phyloP scores from a whole-genome alignment of 2,113 vertebrate species.

The Neopipo cinnamomea region DNA sequence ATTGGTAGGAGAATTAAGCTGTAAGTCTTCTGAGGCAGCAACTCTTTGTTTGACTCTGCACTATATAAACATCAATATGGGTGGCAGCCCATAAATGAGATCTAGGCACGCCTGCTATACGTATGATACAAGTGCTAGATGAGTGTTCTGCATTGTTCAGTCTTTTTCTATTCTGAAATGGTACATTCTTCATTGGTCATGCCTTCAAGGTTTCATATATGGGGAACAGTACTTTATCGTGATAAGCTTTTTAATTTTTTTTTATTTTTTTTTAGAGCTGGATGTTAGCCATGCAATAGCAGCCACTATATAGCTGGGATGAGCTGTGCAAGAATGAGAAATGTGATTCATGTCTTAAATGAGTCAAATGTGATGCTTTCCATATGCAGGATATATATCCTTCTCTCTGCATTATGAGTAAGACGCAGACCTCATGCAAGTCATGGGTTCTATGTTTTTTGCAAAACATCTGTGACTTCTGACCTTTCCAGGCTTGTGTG shows the following conservation, averaged over 20 bases:
- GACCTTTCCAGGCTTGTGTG: slow-evolving; percentile 19
- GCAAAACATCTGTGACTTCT: slow-evolving; percentile 56
- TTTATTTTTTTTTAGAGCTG: background rate
- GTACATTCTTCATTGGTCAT: background rate
- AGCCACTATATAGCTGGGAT: background rate
- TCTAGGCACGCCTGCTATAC: background rate
- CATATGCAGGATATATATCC: slow-evolving; percentile 1
- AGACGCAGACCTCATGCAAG: slow-evolving; percentile 8
- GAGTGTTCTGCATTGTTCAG: background rate
- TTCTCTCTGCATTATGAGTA: background rate
- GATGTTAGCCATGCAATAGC: background rate
- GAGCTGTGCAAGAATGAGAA: slow-evolving; percentile 10
- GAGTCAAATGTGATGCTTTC: slow-evolving; percentile 22
- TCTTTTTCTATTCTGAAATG: background rate
- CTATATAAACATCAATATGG: slow-evolving; percentile 28
- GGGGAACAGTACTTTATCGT: background rate
- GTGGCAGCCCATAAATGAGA: slow-evolving; percentile 23
- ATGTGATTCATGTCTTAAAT: background rate
- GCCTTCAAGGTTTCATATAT: background rate
- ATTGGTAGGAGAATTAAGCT: slow-evolving; percentile 21
- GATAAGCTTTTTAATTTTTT: background rate
- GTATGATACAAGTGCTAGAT: background rate
- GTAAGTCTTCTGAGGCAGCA: background rate
- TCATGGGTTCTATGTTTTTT: slow-evolving; percentile 5
- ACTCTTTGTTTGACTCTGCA: background rate